These are phyloP conservation scores for Corbicula japonica DNA, from an alignment of 2,888 invertebrate genomes.

Conservation along the genomic window DNA sequence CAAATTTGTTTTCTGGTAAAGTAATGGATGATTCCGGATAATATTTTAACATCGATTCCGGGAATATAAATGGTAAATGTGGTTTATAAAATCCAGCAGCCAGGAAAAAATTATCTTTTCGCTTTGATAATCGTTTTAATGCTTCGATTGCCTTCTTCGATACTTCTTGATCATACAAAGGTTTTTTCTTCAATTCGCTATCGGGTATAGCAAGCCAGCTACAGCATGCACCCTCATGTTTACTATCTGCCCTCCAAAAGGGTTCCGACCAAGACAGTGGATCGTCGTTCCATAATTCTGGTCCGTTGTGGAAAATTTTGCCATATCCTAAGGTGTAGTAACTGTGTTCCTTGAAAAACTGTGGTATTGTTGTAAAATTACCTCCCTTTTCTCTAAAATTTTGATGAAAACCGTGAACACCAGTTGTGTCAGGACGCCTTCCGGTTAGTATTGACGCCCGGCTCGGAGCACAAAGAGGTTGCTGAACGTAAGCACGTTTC, in stretches of 20 bases:
- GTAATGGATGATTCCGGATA: conserved; percentile 45
- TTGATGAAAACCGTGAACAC: conserved; percentile 93
- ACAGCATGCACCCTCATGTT: neutral
- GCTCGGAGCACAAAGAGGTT: conserved; percentile 18
- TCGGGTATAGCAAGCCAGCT: conserved; percentile 64
- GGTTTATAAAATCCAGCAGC: conserved; percentile 96
- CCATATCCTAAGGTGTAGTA: conserved; percentile 92
- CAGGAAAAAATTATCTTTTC: conserved; percentile 89
- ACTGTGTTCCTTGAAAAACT: conserved; percentile 92
- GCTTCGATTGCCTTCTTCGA: conserved; percentile 90
- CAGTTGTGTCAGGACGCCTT: conserved; percentile 93
- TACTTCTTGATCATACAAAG: conserved; percentile 93
- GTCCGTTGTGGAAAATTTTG: conserved; percentile 93
- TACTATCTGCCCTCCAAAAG: neutral
- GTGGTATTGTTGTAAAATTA: conserved; percentile 94
- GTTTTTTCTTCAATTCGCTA: conserved; percentile 86
- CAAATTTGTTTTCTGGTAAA: conserved; percentile 55
- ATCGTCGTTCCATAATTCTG: conserved; percentile 43
- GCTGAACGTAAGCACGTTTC: neutral
- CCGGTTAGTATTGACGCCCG: conserved; percentile 87
- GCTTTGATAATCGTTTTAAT: conserved; percentile 82
- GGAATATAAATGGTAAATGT: conserved; percentile 94
- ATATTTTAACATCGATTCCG: conserved; percentile 91
- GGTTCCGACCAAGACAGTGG: conserved; percentile 71
- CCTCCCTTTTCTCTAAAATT: conserved; percentile 91